These are phyloP conservation scores for Nanger granti DNA, from an alignment of 2,113 vertebrate species.

Conservation along the genomic window DNA sequence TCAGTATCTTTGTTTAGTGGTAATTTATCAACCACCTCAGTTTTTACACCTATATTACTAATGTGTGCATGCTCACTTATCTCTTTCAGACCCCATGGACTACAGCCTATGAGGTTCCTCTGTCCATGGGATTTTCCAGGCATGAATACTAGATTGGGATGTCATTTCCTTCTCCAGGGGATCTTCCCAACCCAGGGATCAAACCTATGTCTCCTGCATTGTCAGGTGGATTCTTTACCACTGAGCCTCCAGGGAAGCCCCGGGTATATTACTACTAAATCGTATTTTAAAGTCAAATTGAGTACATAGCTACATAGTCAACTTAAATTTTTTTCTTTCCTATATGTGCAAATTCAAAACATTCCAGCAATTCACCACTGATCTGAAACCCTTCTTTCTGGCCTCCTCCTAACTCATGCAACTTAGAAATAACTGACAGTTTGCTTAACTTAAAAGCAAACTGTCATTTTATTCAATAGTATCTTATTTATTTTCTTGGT, in stretches of 20 bases:
- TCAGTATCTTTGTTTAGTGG: neutral
- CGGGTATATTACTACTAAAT: neutral
- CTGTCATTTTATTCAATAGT: neutral
- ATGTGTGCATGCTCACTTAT: neutral
- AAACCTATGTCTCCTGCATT: neutral
- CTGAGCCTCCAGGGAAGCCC: neutral
- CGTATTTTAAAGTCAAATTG: neutral
- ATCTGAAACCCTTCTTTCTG: neutral
- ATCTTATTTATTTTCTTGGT: neutral
- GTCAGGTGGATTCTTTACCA: neutral
- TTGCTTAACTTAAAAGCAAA: neutral
- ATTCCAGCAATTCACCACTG: neutral
- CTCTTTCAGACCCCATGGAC: neutral
- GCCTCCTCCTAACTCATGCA: neutral
- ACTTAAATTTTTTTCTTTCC: neutral
- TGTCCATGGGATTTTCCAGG: neutral
- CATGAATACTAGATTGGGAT: neutral
- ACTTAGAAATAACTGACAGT: neutral
- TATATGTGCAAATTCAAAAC: neutral
- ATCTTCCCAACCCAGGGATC: neutral
- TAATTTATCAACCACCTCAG: constrained; percentile 4
- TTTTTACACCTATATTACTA: neutral
- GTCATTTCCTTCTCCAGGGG: neutral
- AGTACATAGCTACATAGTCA: neutral
- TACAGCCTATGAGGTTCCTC: neutral